A percentile compares a stretch with the other conserved stretches of the same genome.
phyloP scores from a whole-genome alignment of 2,888 invertebrate genomes.

The Scaeva pyrastri region DNA sequence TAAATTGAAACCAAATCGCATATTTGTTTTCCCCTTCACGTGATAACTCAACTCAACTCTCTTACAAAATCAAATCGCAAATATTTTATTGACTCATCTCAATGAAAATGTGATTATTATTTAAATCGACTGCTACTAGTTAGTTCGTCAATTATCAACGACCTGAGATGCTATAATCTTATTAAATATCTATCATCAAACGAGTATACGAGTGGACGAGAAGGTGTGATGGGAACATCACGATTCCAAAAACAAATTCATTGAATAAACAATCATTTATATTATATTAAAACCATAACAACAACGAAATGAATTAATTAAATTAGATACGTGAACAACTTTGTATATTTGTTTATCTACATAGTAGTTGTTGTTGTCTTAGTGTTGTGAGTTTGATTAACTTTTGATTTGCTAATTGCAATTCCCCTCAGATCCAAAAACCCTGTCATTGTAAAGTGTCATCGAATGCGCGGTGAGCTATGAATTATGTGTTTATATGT shows the following conservation, averaged over 20 bases:
- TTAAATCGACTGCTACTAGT: constrained; percentile 17
- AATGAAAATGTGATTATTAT: constrained; percentile 21
- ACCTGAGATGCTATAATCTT: constrained; percentile 22
- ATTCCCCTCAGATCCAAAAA: constrained; percentile 23
- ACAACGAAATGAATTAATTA: constrained; percentile 17
- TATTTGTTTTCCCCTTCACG: neutral
- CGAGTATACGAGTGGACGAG: neutral
- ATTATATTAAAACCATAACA: constrained; percentile 30
- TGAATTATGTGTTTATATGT: constrained; percentile 65
- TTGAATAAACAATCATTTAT: constrained; percentile 26
- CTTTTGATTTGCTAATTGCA: constrained; percentile 34
- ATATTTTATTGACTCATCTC: constrained; percentile 30
- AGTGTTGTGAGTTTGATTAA: neutral
- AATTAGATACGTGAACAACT: neutral
- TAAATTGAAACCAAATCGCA: neutral
- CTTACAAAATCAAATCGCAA: neutral
- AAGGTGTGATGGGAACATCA: constrained; percentile 56
- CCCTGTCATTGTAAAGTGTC: constrained; percentile 43
- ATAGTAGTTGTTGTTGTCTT: too few species aligned
- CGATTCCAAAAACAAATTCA: constrained; percentile 22
- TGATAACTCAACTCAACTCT: constrained; percentile 4
- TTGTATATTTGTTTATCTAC: neutral
- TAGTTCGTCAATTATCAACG: constrained; percentile 45
- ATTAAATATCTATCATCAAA: constrained; percentile 24
- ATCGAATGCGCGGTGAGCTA: constrained; percentile 51